Evolutionary conservation across 2,888 invertebrate species (phyloP), one percentile per base, ranked within the genome.

Genomic region (Ligdia adustata): DNA sequence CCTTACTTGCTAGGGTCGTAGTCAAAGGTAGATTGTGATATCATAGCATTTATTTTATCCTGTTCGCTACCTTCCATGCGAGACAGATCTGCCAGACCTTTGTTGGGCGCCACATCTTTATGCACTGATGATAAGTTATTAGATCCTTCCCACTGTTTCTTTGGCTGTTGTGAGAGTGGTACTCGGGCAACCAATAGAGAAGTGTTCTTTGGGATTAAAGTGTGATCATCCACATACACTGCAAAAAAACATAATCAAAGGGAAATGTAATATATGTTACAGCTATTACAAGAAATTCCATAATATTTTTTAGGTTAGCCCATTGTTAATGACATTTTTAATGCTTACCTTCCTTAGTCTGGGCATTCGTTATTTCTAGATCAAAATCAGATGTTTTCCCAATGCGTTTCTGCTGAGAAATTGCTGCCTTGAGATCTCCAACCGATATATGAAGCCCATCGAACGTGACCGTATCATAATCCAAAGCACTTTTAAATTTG

Each of bases 41-140:
- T 98, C 97, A 99, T 98, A 54, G 98, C 98, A 79, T 95, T 95
- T 69, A 99, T 98, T 90, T 99, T 99, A 75, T 99, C 99, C 75
- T 98, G 98, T 90, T 99, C 99, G 38, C 97, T 96, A 55, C 96
- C 97, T 90, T 97, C 96, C 88, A 98, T 93, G 82, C 94, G 95
- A 28, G 96, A 94, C 62, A 98, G 89, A 90, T 98, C 98, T 41
- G 96, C 94, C 59, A 94, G 92, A 69, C 94, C 93, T 31, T 93
- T 92, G 62, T 92, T 92, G 65, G 84, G 92, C 68, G 86, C 78
- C 47, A 82, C 87, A 87, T 82, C 88, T 79, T 77, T 87, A 43
- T 75, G 83, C 57, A 63, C 73, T 72, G 91, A 74, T 12, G 84
- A 80, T 63, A 84, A 89, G 54, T 77, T 90, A 52, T 79, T 81